phyloP scores from a whole-genome alignment of 2,888 invertebrate species.

The Ctenicera cuprea region DNA sequence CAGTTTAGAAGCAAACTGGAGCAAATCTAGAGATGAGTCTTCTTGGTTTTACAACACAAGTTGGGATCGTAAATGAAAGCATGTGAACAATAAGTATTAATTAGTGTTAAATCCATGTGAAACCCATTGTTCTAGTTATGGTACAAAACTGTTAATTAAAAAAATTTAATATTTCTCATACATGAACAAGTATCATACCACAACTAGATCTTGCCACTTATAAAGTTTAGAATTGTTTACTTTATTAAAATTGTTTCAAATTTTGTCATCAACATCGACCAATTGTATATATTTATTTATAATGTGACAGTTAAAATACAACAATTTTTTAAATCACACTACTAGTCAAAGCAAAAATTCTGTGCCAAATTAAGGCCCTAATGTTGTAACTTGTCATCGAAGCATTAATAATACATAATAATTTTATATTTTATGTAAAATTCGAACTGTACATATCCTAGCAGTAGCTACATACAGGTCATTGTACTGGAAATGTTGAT shows the following conservation, averaged over 20 bases:
- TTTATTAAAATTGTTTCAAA: too few relatives aligned
- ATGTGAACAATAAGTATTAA: conserved; percentile 21
- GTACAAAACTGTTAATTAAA: too few relatives aligned
- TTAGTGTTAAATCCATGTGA: background rate
- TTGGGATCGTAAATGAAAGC: conserved; percentile 78
- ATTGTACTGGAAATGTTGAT: conserved; percentile 46
- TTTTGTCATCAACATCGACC: conserved; percentile 21
- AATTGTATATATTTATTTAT: conserved; percentile 29
- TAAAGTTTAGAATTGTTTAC: too few relatives aligned
- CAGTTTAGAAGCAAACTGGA: conserved; percentile 78
- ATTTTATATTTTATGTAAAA: conserved; percentile 61
- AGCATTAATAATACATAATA: conserved; percentile 62
- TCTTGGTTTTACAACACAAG: conserved; percentile 81
- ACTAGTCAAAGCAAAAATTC: conserved; percentile 61
- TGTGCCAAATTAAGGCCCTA: conserved; percentile 64
- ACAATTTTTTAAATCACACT: conserved; percentile 19
- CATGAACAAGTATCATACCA: too few relatives aligned
- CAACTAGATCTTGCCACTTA: too few relatives aligned
- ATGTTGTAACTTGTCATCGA: conserved; percentile 61
- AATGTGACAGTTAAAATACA: background rate
- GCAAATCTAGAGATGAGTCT: conserved; percentile 78
- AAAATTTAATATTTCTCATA: too few relatives aligned
- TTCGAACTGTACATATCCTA: conserved; percentile 66
- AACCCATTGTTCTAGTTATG: too few relatives aligned
- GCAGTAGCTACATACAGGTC: conserved; percentile 37